Evolutionary conservation across 2,113 vertebrate genomes (phyloP), one percentile per base, ranked within the genome.

Genomic region (Neogale vison): DNA sequence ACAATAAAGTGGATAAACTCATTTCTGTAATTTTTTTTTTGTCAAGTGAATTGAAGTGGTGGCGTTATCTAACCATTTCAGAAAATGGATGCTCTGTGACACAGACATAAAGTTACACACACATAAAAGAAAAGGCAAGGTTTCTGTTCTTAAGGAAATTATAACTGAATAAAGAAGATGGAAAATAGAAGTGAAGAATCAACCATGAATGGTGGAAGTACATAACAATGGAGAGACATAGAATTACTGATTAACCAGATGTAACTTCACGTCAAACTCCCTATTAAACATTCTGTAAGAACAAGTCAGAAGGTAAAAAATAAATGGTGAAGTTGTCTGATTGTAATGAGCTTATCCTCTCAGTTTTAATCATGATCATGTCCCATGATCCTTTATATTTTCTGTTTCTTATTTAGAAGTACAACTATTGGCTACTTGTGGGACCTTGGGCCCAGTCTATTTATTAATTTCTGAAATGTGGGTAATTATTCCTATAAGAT

Each of bases 71-170:
- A 88, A 65, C n/a, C 24, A 95, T 57, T 63, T 92, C 8, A 2
- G 72, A 76, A 90, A 81, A 24, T 26, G 61, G 50, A 94, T 88
- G 77, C 50, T 71, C 1, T 36, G 14, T 76, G 88, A 92, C 26
- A 47, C 12, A 93, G 42, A 97, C 86, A 87, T 74, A 72, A 97
- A 90, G n/a, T n/a, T n/a, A 92, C 26, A 47, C 12, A 93, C 52
- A 97, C 86, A 87, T 74, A 72, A 97, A 90, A 76, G 74, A 87
- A 93, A 92, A 91, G 61, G 61, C 42, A 83, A 97, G n/a, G 21
- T 59, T 90, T 92, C 47, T 61, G 17, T 50, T 76, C 6, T 34
- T 82, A 69, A 69, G 55, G 76, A 87, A 90, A 90, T 72, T 80
- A 42, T 39, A 95, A 92, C 8, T 92, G 34, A 86, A 74, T 50